Conservation (phyloP, 2,888 invertebrate genomes). For the Eremobia ochroleuca region DNA sequence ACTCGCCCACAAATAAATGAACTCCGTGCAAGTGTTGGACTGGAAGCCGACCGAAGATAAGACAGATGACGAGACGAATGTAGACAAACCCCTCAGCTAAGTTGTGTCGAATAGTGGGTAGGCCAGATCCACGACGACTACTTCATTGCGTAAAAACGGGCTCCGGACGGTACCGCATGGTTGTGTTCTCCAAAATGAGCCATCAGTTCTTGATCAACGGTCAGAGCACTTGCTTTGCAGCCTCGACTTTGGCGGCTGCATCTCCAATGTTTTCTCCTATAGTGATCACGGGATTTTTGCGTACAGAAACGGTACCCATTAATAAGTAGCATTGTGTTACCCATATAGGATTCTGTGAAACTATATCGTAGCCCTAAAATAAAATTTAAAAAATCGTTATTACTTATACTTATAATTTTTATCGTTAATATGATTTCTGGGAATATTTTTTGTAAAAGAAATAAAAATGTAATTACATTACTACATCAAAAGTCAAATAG, state of each 20-base stretch:
- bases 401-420: not conserved
- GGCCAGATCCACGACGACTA: not conserved
- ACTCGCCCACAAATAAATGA: too few relatives aligned
- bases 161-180: not conserved
- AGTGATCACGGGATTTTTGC: not conserved
- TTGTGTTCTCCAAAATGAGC: conserved; percentile 19
- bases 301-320: conserved; percentile 25
- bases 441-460: not conserved
- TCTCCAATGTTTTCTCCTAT: conserved; percentile 21
- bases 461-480: too few relatives aligned
- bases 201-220: conserved; percentile 6
- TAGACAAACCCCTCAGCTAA: not conserved
- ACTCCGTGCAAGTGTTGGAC: too few relatives aligned
- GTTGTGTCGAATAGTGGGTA: not conserved
- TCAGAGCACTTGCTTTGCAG: conserved; percentile 14
- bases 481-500: not conserved
- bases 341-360: conserved; percentile 14
- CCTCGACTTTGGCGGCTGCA: conserved; percentile 14
- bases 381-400: not conserved
- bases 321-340: conserved; percentile 25
- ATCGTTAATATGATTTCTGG: not conserved
- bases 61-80: not conserved
- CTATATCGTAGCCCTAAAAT: not conserved
- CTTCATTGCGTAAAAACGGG: not conserved
- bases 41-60: not conserved